Evolutionary conservation across 2,888 invertebrate species (phyloP), one percentile per base, ranked within the genome.

Genomic region (Drosophila monieri): DNA sequence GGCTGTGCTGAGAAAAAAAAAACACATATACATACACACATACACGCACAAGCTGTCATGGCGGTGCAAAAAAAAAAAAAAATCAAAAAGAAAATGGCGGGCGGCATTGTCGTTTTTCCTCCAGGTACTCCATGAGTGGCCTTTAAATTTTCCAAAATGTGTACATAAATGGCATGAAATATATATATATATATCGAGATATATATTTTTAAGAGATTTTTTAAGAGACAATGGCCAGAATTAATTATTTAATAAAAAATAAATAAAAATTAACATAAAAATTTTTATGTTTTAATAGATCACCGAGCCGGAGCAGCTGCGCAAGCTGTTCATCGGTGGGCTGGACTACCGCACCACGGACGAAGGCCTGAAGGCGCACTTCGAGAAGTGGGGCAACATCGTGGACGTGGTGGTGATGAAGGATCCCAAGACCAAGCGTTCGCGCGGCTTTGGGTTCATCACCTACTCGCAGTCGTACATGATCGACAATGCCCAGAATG

Each of bases 391-490:
- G 97, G 99, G 99, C 25, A 97, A 98, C 88, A 97, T 98, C 80
- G 97, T 98, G 0, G 98, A 98, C 90, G 98, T 98, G 3, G 98
- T 98, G 2, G 98, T 98, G 0, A 98, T 98, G 98, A 97, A 97
- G 90, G 98, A 98, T 89, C 97, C 98, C 0, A 96, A 96, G 85
- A 98, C 98, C 0, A 97, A 98, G 89, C 93, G 98, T 64, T 99
- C 99, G 1, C 93, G 99, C 74, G 99, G 99, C 0, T 99, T 99
- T 92, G 99, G 99, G 3, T 99, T 99, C 90, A 98, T 99, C 55
- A 99, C 99, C 2, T 99, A 98, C 91, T 96, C 97, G 3, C 93
- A 95, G 70, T 96, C 97, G 1, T 95, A 96, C 68, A 97, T 97
- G 98, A 97, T 99, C n/a, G 98, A 99, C 92, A 97, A 97, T 90